A percentile compares a stretch with the other conserved stretches of the same genome.
Evolutionary conservation across 2,113 vertebrate species (phyloP).

Genomic region (Platanista minor): DNA sequence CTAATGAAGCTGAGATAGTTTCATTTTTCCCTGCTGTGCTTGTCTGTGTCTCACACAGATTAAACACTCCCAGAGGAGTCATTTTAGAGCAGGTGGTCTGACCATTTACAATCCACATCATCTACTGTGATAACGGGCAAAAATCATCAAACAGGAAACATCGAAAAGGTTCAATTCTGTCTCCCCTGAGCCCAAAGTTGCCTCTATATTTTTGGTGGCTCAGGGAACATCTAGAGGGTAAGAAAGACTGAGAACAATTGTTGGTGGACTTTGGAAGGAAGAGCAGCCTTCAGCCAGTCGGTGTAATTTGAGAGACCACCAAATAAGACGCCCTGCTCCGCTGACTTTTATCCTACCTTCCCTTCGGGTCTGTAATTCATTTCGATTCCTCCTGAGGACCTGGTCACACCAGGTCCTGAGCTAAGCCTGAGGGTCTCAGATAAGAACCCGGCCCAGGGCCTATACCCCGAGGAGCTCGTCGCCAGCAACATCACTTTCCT

Average conservation of each 20-base stretch:
- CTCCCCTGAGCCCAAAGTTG: background rate
- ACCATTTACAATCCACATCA: conserved; percentile 13
- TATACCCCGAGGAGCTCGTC: background rate
- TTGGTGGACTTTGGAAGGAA: background rate
- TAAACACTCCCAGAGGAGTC: conserved; percentile 52
- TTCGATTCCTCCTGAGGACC: background rate
- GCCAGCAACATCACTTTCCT: background rate
- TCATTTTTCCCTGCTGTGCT: conserved; percentile 43
- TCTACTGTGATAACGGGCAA: background rate
- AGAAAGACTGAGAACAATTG: background rate
- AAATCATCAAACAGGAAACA: background rate
- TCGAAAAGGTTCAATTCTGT: background rate
- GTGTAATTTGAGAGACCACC: background rate
- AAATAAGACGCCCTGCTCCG: background rate
- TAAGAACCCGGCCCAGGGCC: background rate
- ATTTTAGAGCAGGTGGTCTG: conserved; percentile 23
- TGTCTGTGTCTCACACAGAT: conserved; percentile 41
- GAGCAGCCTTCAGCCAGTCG: background rate
- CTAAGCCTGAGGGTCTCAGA: background rate
- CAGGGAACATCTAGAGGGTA: background rate
- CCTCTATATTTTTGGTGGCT: background rate
- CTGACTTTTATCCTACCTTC: background rate
- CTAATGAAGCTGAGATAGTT: conserved; percentile 56
- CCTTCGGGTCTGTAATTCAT: background rate
- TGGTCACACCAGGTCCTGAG: background rate